Conservation (phyloP, 2,113 vertebrate species). For the Taxidea taxus region DNA sequence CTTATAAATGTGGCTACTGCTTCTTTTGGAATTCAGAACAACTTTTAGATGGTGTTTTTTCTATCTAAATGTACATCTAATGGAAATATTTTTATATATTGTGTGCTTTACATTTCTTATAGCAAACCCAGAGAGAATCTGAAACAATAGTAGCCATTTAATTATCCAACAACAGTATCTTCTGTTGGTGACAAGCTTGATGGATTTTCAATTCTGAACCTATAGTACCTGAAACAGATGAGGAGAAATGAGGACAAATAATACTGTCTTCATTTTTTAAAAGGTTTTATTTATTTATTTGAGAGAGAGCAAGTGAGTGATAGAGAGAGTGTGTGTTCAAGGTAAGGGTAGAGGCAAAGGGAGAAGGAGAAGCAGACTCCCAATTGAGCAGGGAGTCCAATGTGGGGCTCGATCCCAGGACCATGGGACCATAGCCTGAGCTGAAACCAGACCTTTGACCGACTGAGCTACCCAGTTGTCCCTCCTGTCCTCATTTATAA, state of each 20-base stretch:
- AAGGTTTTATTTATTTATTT: background rate
- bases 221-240: background rate
- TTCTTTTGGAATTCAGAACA: constrained; percentile 11
- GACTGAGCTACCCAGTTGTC: background rate
- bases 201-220: constrained; percentile 6
- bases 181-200: background rate
- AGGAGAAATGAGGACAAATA: background rate
- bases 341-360: background rate
- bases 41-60: background rate
- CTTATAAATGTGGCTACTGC: background rate
- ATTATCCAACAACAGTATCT: background rate
- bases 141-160: background rate
- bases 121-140: constrained; percentile 37
- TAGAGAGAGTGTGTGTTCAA: background rate
- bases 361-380: too few relatives aligned
- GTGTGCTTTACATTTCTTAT: background rate
- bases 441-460: background rate
- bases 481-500: background rate
- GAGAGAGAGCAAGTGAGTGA: background rate
- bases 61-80: background rate
- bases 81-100: background rate
- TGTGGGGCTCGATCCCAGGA: background rate
- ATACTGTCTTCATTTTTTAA: background rate
- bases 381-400: background rate
- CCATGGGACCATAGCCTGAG: background rate